Evolutionary conservation across 2,888 invertebrate genomes (phyloP).

Genomic region (Chalcis sispes): DNA sequence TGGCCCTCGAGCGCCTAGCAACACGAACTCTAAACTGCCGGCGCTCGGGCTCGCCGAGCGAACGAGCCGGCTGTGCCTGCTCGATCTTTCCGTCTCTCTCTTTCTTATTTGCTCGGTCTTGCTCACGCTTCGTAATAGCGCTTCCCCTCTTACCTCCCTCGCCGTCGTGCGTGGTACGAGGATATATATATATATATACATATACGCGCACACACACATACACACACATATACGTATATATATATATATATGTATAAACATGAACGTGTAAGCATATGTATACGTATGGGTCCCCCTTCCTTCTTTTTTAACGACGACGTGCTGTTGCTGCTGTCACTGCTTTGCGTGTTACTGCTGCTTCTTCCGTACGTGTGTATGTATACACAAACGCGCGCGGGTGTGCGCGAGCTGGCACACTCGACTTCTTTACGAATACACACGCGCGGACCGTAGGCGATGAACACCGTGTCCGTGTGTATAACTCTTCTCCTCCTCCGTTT

Average conservation of each 20-base stretch:
- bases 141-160: not conserved
- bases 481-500: not conserved
- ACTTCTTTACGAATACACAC: no score
- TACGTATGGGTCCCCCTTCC: not conserved
- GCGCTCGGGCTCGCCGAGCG: constrained; percentile 45
- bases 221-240: not conserved
- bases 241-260: not conserved
- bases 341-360: no score
- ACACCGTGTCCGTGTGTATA: not conserved
- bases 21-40: constrained; percentile 68
- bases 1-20: constrained; percentile 74
- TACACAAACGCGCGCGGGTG: not conserved
- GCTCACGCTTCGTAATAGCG: constrained; percentile 12
- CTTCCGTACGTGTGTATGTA: not conserved
- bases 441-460: not conserved
- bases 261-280: no score
- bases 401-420: not conserved
- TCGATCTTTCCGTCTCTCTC: constrained; percentile 21
- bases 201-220: not conserved
- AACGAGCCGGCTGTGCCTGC: constrained; percentile 23
- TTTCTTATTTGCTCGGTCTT: constrained; percentile 49
- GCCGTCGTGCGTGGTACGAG: no score
- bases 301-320: not conserved
- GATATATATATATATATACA: no score
- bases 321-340: no score